Evolutionary conservation across 2,797 vertebrate genomes (phyloP).

Genomic region (Onychomys leucogaster): DNA sequence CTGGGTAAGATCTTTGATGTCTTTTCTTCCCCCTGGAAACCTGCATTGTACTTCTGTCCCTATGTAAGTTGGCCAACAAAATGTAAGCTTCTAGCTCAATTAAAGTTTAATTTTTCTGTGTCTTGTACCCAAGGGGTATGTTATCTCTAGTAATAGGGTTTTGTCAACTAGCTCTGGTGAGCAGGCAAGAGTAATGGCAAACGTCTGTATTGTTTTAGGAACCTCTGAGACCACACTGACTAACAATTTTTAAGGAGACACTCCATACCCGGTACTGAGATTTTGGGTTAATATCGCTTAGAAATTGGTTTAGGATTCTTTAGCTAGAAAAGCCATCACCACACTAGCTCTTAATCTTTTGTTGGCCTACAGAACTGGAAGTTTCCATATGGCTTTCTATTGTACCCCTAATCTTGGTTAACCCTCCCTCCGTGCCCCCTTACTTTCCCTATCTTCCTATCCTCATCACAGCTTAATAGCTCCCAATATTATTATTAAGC

Average conservation of each 20-base stretch:
- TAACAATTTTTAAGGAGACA: not conserved
- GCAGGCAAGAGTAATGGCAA: not conserved
- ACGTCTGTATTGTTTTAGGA: not conserved
- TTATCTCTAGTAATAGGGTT: not conserved
- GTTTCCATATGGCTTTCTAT: not conserved
- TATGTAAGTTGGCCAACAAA: not conserved
- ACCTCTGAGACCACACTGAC: not conserved
- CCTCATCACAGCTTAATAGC: not conserved
- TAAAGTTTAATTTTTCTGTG: not conserved
- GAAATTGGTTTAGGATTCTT: not conserved
- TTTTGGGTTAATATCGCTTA: not conserved
- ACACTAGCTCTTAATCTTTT: not conserved
- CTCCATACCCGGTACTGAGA: not conserved
- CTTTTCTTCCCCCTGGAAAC: not conserved
- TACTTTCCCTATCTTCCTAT: too few species aligned
- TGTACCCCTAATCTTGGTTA: not conserved
- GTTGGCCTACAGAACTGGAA: not conserved
- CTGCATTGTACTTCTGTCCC: not conserved
- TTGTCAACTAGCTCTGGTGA: not conserved
- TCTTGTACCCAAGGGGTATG: not conserved
- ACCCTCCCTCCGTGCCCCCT: not conserved
- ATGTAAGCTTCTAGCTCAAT: not conserved
- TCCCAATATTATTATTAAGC: not conserved
- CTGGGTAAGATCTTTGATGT: not conserved
- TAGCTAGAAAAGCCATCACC: not conserved